phyloP scores from a whole-genome alignment of 1,140 invertebrate species.

The Frieseomelitta varia region DNA sequence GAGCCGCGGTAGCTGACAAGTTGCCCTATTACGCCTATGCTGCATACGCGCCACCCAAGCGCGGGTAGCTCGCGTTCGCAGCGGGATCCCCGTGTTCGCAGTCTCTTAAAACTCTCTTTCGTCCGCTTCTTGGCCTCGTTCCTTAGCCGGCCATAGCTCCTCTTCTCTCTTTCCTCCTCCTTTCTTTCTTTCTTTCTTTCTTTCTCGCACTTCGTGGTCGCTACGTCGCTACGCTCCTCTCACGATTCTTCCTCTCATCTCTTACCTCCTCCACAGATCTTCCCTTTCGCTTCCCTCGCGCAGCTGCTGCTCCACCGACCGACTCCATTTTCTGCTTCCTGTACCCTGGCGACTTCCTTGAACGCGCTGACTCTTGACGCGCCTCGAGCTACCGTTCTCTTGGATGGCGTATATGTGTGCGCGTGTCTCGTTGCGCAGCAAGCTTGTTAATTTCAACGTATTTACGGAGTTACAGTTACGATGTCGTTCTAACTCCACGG shows the following conservation, averaged over 20 bases:
- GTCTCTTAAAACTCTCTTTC: constrained; percentile 66
- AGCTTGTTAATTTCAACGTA: background rate
- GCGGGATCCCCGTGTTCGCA: constrained; percentile 70
- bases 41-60: constrained; percentile 72
- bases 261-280: background rate
- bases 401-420: background rate
- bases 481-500: background rate
- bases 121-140: constrained; percentile 52
- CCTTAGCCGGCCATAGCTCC: constrained; percentile 10
- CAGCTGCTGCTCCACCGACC: background rate
- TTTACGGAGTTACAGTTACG: background rate
- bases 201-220: constrained; percentile 34
- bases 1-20: constrained; percentile 77
- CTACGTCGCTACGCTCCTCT: background rate
- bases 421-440: no score
- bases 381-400: background rate
- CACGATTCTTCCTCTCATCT: background rate
- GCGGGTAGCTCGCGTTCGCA: constrained; percentile 71
- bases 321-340: constrained; percentile 41
- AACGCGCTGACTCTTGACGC: constrained; percentile 12
- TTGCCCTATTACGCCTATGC: constrained; percentile 76
- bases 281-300: background rate
- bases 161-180: background rate
- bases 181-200: background rate
- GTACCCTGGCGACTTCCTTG: constrained; percentile 29